Conservation (phyloP, 2,113 vertebrate species). For the Pseudopodoces humilis region DNA sequence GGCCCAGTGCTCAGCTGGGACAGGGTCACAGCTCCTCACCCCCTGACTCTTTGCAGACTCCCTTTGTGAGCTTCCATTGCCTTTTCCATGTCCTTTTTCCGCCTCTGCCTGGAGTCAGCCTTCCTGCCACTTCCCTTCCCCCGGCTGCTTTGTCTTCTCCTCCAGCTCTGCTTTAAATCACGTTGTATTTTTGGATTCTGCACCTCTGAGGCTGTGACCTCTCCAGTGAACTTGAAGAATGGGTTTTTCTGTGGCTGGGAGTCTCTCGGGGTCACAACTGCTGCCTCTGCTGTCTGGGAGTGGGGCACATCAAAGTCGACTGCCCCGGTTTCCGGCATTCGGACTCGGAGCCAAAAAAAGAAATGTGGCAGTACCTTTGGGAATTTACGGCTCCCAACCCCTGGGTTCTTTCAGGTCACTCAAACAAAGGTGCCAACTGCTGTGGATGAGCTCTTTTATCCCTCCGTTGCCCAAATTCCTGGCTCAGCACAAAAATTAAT, state of each 20-base stretch:
- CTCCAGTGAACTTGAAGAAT: not conserved
- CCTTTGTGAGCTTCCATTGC: not conserved
- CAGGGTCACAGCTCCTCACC: not conserved
- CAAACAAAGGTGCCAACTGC: not conserved
- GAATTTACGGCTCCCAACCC: not conserved
- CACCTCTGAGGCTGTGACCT: constrained; percentile 14
- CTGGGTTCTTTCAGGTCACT: not conserved
- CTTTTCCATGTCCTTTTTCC: not conserved
- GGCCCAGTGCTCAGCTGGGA: not conserved
- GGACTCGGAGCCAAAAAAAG: not conserved
- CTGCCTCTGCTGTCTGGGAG: not conserved
- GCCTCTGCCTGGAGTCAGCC: not conserved
- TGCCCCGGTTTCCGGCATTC: not conserved
- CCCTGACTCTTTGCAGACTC: not conserved
- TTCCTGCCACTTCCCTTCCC: not conserved
- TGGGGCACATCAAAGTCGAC: not conserved
- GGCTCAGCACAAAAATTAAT: not conserved
- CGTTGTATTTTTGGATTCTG: not conserved
- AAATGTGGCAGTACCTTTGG: not conserved
- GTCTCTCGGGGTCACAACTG: not conserved
- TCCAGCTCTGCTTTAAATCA: not conserved
- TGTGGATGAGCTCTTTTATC: not conserved
- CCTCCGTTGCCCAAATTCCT: not conserved
- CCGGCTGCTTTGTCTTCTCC: not conserved
- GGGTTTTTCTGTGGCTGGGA: not conserved